These are phyloP conservation scores for Clarias macrocephalus DNA, from an alignment of 2,113 vertebrate species.

Conservation along the genomic window DNA sequence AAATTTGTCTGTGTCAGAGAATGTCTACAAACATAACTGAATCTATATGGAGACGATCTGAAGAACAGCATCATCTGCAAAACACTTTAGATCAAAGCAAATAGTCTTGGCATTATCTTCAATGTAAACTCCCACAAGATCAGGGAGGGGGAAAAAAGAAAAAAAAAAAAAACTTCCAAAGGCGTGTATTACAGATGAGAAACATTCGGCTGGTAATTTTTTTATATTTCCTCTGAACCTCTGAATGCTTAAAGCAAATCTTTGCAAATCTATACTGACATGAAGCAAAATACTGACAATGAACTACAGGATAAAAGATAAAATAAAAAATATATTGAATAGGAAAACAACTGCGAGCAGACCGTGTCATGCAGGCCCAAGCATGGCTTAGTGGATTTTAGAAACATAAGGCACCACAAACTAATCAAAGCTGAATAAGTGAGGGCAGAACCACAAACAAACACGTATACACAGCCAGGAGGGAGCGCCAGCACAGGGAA, in stretches of 20 bases:
- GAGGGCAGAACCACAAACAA: conserved; percentile 29
- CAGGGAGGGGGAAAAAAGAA: no score
- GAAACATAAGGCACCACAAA: conserved; percentile 39
- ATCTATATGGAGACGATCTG: background rate
- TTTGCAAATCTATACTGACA: background rate
- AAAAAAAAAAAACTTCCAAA: background rate
- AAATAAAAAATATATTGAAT: background rate
- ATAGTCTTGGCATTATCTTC: background rate
- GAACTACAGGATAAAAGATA: background rate
- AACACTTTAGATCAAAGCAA: background rate
- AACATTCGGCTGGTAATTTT: background rate
- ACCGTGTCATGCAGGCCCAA: conserved; percentile 33
- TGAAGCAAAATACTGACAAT: background rate
- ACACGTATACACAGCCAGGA: conserved; percentile 36
- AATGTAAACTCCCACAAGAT: background rate
- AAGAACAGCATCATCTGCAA: background rate
- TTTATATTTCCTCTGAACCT: background rate
- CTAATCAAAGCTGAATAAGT: conserved; percentile 6
- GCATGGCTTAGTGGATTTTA: background rate
- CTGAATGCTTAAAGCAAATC: background rate
- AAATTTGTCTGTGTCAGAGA: background rate
- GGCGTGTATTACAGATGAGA: background rate
- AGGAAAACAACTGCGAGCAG: conserved; percentile 22
- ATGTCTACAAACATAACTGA: background rate
- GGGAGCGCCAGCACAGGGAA: conserved; percentile 41